phyloP scores from a whole-genome alignment of 1,140 invertebrate species.

The Coptotermes formosanus region DNA sequence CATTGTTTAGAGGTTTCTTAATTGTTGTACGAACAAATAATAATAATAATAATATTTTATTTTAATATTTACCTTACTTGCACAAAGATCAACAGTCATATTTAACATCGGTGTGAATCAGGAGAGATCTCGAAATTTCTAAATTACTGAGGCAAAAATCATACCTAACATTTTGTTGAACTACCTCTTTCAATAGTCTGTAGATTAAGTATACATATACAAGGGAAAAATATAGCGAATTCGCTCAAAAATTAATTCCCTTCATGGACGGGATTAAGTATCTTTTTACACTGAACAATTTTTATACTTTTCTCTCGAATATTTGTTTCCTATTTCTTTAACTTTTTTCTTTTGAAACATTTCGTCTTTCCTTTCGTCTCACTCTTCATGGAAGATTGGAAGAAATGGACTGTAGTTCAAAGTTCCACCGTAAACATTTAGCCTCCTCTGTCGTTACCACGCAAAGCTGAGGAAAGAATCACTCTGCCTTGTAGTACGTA shows the following conservation, averaged over 20 bases:
- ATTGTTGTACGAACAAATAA: no score
- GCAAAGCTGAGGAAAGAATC: neutral
- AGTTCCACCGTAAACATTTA: neutral
- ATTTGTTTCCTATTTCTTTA: neutral
- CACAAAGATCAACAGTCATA: neutral
- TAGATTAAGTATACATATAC: constrained; percentile 13
- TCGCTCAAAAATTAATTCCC: constrained; percentile 12
- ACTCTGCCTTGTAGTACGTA: neutral
- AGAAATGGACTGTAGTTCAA: neutral
- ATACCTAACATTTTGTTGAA: neutral
- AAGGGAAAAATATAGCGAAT: constrained; percentile 17
- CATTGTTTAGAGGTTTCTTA: no score
- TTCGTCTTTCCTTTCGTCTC: neutral
- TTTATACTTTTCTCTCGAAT: neutral
- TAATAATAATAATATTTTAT: no score
- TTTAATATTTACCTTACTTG: neutral
- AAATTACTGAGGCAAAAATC: neutral
- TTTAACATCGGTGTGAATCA: constrained; percentile 4
- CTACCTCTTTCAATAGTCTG: neutral
- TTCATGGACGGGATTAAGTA: constrained; percentile 15
- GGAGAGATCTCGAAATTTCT: neutral
- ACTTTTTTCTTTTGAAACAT: neutral
- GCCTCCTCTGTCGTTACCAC: neutral
- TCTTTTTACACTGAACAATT: neutral
- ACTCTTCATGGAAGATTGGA: neutral